Base-by-base conservation (phyloP, 2,113 vertebrate genomes). In the Cephalopholis sonnerati region DNA sequence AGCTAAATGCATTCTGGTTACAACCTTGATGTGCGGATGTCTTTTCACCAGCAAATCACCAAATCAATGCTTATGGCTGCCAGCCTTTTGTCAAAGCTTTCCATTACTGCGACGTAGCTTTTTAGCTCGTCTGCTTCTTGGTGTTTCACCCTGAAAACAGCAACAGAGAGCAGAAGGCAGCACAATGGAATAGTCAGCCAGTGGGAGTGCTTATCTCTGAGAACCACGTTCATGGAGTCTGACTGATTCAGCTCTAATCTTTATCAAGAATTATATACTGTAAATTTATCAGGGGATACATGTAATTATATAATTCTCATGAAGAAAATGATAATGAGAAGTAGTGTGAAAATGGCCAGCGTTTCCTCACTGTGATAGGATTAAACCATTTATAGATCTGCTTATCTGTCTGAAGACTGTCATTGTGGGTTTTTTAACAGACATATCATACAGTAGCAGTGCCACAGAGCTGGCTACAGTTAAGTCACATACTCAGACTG, bases 221-320 rank as follows among this genome's bases (percentile, higher is more conserved):
- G 82, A 78, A 54, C 66, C 62, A 36, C 65, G 62, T 77, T 87
- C 75, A 79, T 16, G 36, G 51, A 73, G 55, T 81, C 77, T 12
- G 36, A 64, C 74, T 87, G 82, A 85, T 85, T 85, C 80, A 83
- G 88, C 88, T 78, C 64, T 73, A 68, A 84, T 83, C 68, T 63
- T 77, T 77, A 84, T 74, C 62, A 29, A 63, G 75, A 74, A 68
- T 75, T 77, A 71, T 73, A 86, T 61, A 81, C 44, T 76, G 54
- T 79, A 66, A 74, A 87, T 74, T 54, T 68, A 87, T 76, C 74
- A 66, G 50, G 87, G 79, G 48, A 50, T 55, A 67, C 61, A 24
- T 68, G 57, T 80, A 80, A 87, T 85, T 81, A 70, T 81, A 27
- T 78, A 68, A 77, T 32, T 81, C 7, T 54, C 50, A 50, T 63